Conservation (phyloP, 30 jellyfish, hydroid and myxozoan genomes). For the Phacellophora camtschatica region DNA sequence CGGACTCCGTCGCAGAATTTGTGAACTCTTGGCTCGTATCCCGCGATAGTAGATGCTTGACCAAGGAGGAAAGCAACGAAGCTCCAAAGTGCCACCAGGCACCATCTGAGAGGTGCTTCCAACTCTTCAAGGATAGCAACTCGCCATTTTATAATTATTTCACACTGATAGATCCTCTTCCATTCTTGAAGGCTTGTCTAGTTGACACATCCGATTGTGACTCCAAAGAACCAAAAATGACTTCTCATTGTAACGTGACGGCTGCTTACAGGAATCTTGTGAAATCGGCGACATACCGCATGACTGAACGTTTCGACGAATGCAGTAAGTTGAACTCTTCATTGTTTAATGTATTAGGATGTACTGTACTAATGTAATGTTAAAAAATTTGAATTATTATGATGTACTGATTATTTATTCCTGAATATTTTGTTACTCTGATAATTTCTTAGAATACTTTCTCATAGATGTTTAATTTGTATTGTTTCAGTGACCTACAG, state of each 20-base stretch:
- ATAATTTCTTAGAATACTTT: too few species aligned
- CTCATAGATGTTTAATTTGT: neutral
- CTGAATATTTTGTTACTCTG: too few species aligned
- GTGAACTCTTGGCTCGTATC: conserved; percentile 88
- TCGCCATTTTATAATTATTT: conserved; percentile 67
- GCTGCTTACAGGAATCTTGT: conserved; percentile 78
- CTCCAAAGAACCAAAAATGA: conserved; percentile 9
- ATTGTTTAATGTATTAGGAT: too few species aligned
- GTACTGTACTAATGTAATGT: too few species aligned
- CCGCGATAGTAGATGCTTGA: conserved; percentile 73
- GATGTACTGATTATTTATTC: too few species aligned
- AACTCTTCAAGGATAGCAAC: conserved; percentile 35
- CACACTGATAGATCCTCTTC: conserved; percentile 77
- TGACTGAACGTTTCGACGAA: conserved; percentile 48
- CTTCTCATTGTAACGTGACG: conserved; percentile 80
- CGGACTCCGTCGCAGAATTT: conserved; percentile 71
- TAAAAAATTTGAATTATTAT: too few species aligned
- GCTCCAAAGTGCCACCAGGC: conserved; percentile 75
- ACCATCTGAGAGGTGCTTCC: conserved; percentile 87
- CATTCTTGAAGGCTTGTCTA: conserved; percentile 92
- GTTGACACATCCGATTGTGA: conserved; percentile 85
- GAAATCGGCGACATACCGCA: too few species aligned
- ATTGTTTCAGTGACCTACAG: conserved; percentile 31
- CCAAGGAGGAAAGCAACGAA: conserved; percentile 42
- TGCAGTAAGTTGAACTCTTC: conserved; percentile 72